These are phyloP conservation scores for Rhinella marina DNA, from an alignment of 2,797 vertebrate genomes.

Conservation along the genomic window DNA sequence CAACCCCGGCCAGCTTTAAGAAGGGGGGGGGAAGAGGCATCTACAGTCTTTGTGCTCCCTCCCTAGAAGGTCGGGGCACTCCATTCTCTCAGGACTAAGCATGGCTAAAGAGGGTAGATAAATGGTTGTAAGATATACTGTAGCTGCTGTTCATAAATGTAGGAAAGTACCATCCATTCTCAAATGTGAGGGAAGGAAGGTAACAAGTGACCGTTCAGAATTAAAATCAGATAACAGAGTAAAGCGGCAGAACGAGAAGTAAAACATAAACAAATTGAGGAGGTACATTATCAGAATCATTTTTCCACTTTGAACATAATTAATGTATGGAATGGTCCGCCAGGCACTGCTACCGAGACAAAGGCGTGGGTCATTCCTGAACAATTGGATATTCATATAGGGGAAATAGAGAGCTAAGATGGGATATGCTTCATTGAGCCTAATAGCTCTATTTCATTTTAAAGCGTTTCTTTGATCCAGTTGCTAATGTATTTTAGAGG, in stretches of 20 bases:
- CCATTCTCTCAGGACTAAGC: neutral
- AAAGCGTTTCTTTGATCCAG: conserved; percentile 59
- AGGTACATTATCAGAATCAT: conserved; percentile 56
- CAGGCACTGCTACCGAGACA: conserved; percentile 45
- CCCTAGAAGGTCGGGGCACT: too few relatives aligned
- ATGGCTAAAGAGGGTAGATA: neutral
- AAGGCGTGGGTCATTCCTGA: conserved; percentile 52
- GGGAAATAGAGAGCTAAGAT: conserved; percentile 61
- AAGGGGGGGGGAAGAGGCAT: too few relatives aligned
- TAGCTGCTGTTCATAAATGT: neutral
- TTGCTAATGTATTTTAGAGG: conserved; percentile 41
- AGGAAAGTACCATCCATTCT: neutral
- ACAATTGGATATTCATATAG: conserved; percentile 60
- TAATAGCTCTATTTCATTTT: conserved; percentile 53
- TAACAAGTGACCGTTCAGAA: conserved; percentile 43
- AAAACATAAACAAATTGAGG: conserved; percentile 58
- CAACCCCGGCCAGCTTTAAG: too few relatives aligned
- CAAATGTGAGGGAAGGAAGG: neutral
- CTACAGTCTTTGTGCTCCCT: too few relatives aligned
- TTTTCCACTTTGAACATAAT: conserved; percentile 64
- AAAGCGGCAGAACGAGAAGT: conserved; percentile 39
- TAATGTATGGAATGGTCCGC: conserved; percentile 60
- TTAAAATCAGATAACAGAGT: conserved; percentile 52
- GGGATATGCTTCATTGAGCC: conserved; percentile 41
- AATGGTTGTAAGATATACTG: neutral